Evolutionary conservation across 2,888 invertebrate genomes (phyloP).

Genomic region (Nycteola revayana): DNA sequence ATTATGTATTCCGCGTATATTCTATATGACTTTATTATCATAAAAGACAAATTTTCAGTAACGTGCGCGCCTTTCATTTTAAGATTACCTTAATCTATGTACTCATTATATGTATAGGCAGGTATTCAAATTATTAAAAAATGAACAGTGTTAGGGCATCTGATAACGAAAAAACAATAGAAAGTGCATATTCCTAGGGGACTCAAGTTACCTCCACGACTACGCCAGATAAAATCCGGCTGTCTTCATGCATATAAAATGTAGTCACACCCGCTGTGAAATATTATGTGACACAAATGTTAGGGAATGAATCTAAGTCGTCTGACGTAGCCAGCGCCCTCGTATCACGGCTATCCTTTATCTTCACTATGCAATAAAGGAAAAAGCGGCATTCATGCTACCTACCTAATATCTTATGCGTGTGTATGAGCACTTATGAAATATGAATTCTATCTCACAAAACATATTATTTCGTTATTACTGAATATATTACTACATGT

Average conservation of each 20-base stretch:
- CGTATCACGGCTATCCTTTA: slow-evolving; percentile 61
- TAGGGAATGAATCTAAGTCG: slow-evolving; percentile 60
- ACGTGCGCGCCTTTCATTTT: no score
- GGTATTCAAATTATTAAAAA: no score
- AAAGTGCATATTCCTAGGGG: no score
- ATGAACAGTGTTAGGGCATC: no score
- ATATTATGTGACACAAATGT: slow-evolving; percentile 69
- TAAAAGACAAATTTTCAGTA: no score
- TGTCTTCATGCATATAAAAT: slow-evolving; percentile 70
- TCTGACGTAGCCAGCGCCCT: slow-evolving; percentile 60
- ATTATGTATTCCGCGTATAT: no score
- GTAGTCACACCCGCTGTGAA: slow-evolving; percentile 57
- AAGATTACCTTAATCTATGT: no score
- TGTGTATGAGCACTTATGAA: slow-evolving; percentile 76
- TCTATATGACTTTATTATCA: no score
- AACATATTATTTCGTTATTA: slow-evolving; percentile 79
- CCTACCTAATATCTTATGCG: slow-evolving; percentile 66
- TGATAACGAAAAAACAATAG: no score
- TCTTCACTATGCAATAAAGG: slow-evolving; percentile 73
- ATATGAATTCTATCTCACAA: slow-evolving; percentile 78
- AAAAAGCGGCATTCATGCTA: slow-evolving; percentile 65
- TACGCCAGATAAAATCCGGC: slow-evolving; percentile 59
- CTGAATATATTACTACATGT: slow-evolving; percentile 71
- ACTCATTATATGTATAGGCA: no score
- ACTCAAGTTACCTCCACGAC: no score